These are phyloP conservation scores for Remorina albescens DNA, from an alignment of 2,797 vertebrate genomes.

Conservation along the genomic window DNA sequence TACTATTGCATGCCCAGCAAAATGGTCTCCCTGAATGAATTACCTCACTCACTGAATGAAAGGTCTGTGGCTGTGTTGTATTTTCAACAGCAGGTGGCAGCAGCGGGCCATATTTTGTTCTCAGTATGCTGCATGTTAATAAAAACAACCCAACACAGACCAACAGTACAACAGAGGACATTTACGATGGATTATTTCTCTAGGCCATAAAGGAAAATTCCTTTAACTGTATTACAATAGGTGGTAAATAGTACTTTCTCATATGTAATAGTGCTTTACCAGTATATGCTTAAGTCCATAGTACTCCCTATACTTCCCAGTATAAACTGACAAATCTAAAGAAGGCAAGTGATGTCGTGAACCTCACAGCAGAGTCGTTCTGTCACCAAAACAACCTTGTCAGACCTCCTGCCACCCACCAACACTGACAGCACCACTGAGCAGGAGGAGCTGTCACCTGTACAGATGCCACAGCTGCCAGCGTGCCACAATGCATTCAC, in stretches of 20 bases:
- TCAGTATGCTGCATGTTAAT: slow-evolving; percentile 5
- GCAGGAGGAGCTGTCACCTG: slow-evolving; percentile 79
- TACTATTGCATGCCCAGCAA: slow-evolving; percentile 41
- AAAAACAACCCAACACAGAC: slow-evolving; percentile 40
- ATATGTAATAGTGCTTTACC: slow-evolving; percentile 36
- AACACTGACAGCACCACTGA: slow-evolving; percentile 75
- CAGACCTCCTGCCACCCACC: slow-evolving; percentile 78
- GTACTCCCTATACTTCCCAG: slow-evolving; percentile 61
- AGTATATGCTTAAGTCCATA: slow-evolving; percentile 53
- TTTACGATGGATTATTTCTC: slow-evolving; percentile 42
- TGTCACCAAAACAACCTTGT: slow-evolving; percentile 82
- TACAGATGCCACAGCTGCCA: slow-evolving; percentile 80
- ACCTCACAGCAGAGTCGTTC: slow-evolving; percentile 76
- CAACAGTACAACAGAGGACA: slow-evolving; percentile 24
- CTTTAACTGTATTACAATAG: slow-evolving; percentile 19
- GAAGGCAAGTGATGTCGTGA: slow-evolving; percentile 76
- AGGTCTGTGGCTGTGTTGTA: slow-evolving; percentile 16
- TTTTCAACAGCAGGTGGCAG: slow-evolving; percentile 78
- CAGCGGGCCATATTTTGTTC: slow-evolving; percentile 65
- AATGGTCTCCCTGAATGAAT: slow-evolving; percentile 46
- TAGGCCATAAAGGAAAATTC: slow-evolving; percentile 38
- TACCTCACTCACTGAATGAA: slow-evolving; percentile 45
- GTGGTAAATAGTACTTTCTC: slow-evolving; percentile 41
- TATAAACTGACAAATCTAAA: slow-evolving; percentile 77
- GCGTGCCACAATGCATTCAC: slow-evolving; percentile 74